Conservation (phyloP, 2,888 invertebrate species). For the Dorcus hopei region DNA sequence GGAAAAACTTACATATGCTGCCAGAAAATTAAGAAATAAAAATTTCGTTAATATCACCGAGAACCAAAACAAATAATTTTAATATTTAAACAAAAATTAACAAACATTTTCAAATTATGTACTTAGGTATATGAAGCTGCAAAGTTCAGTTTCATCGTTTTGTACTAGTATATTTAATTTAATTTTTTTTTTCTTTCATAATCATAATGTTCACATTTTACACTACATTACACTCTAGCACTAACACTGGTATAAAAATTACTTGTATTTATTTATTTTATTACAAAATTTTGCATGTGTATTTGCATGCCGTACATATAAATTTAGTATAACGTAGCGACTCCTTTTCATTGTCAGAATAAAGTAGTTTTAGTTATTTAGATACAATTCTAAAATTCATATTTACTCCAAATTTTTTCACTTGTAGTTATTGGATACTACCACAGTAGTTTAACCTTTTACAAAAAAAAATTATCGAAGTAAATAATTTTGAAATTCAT, state of each 20-base stretch:
- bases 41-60: too few relatives aligned
- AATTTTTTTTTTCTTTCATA: background rate
- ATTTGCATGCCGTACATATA: background rate
- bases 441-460: background rate
- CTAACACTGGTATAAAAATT: conserved; percentile 1
- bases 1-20: too few relatives aligned
- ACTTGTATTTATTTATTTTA: background rate
- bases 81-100: too few relatives aligned
- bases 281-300: too few relatives aligned
- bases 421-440: background rate
- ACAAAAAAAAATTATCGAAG: background rate
- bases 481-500: background rate
- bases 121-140: too few relatives aligned
- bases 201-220: background rate
- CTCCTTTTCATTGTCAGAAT: background rate
- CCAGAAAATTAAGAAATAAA: too few relatives aligned
- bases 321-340: background rate
- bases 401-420: background rate
- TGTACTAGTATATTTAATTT: too few relatives aligned
- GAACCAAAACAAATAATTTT: too few relatives aligned
- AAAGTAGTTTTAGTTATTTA: background rate
- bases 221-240: background rate
- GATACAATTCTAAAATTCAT: background rate
- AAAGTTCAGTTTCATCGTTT: too few relatives aligned
- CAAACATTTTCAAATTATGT: too few relatives aligned